Evolutionary conservation across 2,113 vertebrate species (phyloP), one percentile per base, ranked within the genome.

Genomic region (Morone chrysops): DNA sequence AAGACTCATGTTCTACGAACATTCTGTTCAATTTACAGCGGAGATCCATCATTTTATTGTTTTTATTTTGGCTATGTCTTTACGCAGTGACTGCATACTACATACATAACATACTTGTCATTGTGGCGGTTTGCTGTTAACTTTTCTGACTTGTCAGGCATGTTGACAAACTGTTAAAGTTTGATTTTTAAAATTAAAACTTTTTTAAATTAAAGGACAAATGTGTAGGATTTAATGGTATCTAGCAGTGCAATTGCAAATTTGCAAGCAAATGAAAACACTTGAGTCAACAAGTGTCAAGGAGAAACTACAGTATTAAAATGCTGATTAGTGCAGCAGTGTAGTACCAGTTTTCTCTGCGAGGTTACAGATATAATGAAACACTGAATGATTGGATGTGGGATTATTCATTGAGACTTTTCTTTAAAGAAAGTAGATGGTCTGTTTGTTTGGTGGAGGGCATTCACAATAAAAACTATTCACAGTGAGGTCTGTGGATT

Each of bases 21-120:
- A 62, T 78, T 82, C 70, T 72, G 50, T 51, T 31, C 12, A 48
- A 18, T 71, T 80, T 68, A 16, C 2, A 16, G 6, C 47, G 40
- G 1, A 13, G 43, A 41, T 40, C 7, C 10, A 12, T 20, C 5
- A 31, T 31, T 31, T 66, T 45, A 20, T 45, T 66, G 31, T 13
- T 53, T 54, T 53, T 62, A 31, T 70, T 25, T 70, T 5, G n/a
- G 16, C 6, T 16, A 40, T 45, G 41, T 36, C 11, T 73, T 36
- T 20, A 8, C 11, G 17, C 36, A 43, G 13, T 53, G 20, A 43
- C 31, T 40, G 18, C 2, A n/a, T 43, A 31, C 31, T 31, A 31
- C 31, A 31, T 31, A 31, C 31, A 31, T 31, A 31, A 31, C 31
- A 31, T 10, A 41, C 40, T 63, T 79, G 38, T 66, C 41, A 60